Percentiles rank a stretch among this genome's conserved stretches.
These are phyloP conservation scores for Cydia pomonella DNA, from an alignment of 1,140 invertebrate species.

Conservation along the genomic window DNA sequence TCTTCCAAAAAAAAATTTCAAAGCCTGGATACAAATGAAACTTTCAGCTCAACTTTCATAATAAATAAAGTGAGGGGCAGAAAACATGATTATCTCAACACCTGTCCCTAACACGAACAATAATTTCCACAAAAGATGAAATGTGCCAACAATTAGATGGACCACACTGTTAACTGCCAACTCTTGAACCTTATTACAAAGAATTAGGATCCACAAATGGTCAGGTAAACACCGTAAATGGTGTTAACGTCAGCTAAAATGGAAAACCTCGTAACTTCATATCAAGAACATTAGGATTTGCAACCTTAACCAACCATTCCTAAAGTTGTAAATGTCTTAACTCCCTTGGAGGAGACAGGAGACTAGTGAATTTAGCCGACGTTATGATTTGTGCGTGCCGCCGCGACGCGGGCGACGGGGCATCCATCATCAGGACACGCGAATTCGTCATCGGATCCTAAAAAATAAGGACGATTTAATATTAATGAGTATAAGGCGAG, in stretches of 20 bases:
- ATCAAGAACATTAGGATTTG: no score
- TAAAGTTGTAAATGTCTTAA: no score
- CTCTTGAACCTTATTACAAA: no score
- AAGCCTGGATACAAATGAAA: background rate
- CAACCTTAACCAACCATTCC: no score
- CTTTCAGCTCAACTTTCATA: background rate
- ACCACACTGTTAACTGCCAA: background rate
- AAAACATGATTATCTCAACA: background rate
- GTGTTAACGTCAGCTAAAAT: no score
- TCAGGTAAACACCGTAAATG: no score
- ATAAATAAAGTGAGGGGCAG: background rate
- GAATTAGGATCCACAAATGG: no score
- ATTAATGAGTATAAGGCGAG: background rate
- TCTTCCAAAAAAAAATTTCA: no score
- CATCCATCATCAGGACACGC: conserved; percentile 8
- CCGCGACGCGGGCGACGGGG: background rate
- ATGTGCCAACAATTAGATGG: conserved; percentile 2
- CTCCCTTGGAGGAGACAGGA: no score
- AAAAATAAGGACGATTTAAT: background rate
- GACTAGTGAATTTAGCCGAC: no score
- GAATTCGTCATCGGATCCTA: background rate
- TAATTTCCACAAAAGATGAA: background rate
- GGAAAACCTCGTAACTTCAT: no score
- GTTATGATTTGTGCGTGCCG: background rate
- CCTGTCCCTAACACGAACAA: background rate